phyloP scores from a whole-genome alignment of 2,113 vertebrate species.

The Microcebus tavaratra region DNA sequence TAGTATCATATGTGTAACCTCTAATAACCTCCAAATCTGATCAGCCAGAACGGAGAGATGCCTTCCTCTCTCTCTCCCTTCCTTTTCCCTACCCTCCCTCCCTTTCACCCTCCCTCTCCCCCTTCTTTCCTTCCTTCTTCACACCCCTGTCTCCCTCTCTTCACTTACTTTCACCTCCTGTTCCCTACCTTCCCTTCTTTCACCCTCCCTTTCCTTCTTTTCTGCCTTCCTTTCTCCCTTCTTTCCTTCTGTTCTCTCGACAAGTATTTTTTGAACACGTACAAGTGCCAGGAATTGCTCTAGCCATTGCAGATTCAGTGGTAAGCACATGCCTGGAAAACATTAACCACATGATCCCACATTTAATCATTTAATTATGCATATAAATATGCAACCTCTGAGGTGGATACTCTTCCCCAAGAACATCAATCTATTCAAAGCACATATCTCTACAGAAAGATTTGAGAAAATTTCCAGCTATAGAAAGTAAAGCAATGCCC shows the following conservation, averaged over 20 bases:
- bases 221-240: no score
- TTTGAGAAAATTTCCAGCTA: neutral
- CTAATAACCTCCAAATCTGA: neutral
- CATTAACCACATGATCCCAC: neutral
- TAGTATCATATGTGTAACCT: neutral
- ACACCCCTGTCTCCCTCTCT: no score
- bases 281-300: neutral
- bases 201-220: no score
- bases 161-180: neutral
- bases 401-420: neutral
- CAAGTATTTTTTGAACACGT: neutral
- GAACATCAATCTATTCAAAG: neutral
- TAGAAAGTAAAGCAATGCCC: neutral
- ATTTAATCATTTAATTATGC: no score
- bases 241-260: neutral
- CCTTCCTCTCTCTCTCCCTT: neutral
- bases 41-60: neutral
- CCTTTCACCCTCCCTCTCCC: rapidly evolving
- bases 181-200: neutral
- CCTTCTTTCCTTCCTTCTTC: rapidly evolving
- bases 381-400: neutral
- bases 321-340: neutral
- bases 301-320: neutral
- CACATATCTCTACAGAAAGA: neutral
- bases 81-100: no score